These are phyloP conservation scores for Rissa tridactyla DNA, from an alignment of 2,113 vertebrate species.

Conservation along the genomic window DNA sequence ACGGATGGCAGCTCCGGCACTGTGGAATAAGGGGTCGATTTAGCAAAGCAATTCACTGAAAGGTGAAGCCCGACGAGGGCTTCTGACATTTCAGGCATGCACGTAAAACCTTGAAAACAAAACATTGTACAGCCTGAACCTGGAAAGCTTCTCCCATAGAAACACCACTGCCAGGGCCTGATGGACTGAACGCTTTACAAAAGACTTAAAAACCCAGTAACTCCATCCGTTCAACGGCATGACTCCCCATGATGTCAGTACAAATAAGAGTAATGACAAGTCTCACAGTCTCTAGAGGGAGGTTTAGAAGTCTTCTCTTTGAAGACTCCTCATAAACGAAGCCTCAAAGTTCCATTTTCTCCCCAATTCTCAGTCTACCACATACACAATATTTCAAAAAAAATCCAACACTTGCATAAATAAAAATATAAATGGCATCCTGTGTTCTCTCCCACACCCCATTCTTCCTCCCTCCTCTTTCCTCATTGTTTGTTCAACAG, in stretches of 20 bases:
- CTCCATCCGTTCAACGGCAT: not conserved
- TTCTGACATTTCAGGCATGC: not conserved
- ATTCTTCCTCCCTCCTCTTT: slow-evolving; percentile 38
- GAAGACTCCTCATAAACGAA: not conserved
- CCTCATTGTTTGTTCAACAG: slow-evolving; percentile 65
- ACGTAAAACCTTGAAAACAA: not conserved
- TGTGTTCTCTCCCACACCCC: slow-evolving; percentile 54
- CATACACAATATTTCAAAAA: not conserved
- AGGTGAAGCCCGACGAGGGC: not conserved
- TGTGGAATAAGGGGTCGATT: not conserved
- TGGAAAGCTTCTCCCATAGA: not conserved
- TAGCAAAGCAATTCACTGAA: not conserved
- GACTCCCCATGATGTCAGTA: not conserved
- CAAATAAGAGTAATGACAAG: not conserved
- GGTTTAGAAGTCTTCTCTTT: not conserved
- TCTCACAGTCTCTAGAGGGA: not conserved
- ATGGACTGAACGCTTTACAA: not conserved
- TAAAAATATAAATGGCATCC: slow-evolving; percentile 55
- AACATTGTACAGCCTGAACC: not conserved
- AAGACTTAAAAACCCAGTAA: not conserved
- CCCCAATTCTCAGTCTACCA: not conserved
- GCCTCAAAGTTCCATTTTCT: not conserved
- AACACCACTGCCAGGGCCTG: not conserved
- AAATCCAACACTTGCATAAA: slow-evolving; percentile 21
- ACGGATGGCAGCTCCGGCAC: not conserved